Evolutionary conservation across 2,888 invertebrate species (phyloP).

Genomic region (Colostygia pectinataria): DNA sequence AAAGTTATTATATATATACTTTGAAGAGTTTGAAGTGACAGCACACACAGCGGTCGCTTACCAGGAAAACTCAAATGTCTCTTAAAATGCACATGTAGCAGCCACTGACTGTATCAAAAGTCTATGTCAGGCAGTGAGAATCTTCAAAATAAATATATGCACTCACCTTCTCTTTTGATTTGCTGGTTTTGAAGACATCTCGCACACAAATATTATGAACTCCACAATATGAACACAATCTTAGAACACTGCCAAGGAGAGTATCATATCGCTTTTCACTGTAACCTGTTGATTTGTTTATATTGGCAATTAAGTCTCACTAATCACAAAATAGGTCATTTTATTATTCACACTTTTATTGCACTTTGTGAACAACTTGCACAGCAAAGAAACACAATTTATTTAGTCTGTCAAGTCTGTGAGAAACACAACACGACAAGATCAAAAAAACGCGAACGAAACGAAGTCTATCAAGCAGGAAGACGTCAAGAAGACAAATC

Average conservation of each 20-base stretch:
- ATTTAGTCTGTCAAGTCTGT: no score
- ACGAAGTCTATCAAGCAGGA: not conserved
- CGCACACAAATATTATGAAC: constrained; percentile 67
- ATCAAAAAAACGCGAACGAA: constrained; percentile 9
- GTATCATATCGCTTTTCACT: constrained; percentile 78
- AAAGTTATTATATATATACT: constrained; percentile 48
- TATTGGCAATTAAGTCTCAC: constrained; percentile 57
- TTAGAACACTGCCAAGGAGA: constrained; percentile 83
- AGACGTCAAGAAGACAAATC: constrained; percentile 26
- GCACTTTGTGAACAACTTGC: constrained; percentile 75
- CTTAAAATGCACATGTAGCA: constrained; percentile 10
- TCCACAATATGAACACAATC: constrained; percentile 79
- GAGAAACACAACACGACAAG: constrained; percentile 28
- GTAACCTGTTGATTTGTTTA: constrained; percentile 54
- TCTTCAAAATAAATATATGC: constrained; percentile 34
- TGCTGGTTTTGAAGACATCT: constrained; percentile 79
- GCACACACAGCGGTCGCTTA: constrained; percentile 36
- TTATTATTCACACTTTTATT: constrained; percentile 71
- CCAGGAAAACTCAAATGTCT: constrained; percentile 40
- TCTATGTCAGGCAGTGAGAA: constrained; percentile 25
- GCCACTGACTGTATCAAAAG: not conserved
- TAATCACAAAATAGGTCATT: constrained; percentile 76
- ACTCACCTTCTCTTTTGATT: constrained; percentile 89
- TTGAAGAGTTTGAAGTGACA: constrained; percentile 9
- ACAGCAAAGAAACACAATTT: constrained; percentile 43